phyloP scores from a whole-genome alignment of 2,888 invertebrate species.

The Apamea crenata region DNA sequence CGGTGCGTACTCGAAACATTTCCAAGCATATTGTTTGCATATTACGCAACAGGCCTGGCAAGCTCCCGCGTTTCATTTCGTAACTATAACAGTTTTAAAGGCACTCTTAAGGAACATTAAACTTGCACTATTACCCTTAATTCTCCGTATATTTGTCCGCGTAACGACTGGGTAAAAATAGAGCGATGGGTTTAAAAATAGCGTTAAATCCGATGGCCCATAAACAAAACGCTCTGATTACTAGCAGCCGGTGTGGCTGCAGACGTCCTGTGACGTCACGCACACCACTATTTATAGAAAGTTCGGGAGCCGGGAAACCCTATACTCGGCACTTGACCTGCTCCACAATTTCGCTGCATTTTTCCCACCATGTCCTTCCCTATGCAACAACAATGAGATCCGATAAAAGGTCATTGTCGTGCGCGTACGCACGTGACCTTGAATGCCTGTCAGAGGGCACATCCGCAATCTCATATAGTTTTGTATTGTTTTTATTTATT shows the following conservation, averaged over 20 bases:
- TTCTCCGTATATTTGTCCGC: constrained; percentile 48
- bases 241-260: constrained; percentile 82
- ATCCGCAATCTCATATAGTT: constrained; percentile 67
- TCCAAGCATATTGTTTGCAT: constrained; percentile 45
- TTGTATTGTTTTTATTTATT: constrained; percentile 72
- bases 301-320: constrained; percentile 78
- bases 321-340: constrained; percentile 86
- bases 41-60: constrained; percentile 63
- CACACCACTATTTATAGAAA: constrained; percentile 73
- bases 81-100: constrained; percentile 38
- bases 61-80: constrained; percentile 44
- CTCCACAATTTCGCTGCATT: constrained; percentile 75
- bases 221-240: constrained; percentile 84
- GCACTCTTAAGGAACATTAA: constrained; percentile 41
- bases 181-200: constrained; percentile 71
- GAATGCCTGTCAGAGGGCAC: constrained; percentile 72
- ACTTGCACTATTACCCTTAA: constrained; percentile 52
- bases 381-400: constrained; percentile 78
- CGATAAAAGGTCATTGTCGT: constrained; percentile 85
- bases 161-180: constrained; percentile 67
- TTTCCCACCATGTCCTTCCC: constrained; percentile 70
- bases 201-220: constrained; percentile 78
- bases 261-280: constrained; percentile 81
- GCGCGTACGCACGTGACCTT: constrained; percentile 83
- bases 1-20: constrained; percentile 49